Percentiles rank a stretch among this genome's conserved stretches.
Evolutionary conservation across 2,113 vertebrate genomes (phyloP).

Genomic region (Stegostoma tigrinum): DNA sequence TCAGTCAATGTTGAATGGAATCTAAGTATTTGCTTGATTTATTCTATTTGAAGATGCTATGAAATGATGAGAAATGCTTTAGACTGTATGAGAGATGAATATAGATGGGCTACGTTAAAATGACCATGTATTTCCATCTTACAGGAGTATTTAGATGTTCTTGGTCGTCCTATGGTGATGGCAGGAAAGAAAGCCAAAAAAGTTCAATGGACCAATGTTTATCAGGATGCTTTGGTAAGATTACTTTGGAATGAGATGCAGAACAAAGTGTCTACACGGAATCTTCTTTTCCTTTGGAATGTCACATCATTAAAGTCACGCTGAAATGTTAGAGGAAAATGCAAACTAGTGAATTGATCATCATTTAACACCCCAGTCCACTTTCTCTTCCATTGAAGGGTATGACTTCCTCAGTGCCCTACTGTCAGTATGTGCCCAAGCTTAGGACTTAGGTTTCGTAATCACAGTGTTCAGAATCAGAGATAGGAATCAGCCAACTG

Average conservation of each 20-base stretch:
- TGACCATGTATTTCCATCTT: neutral
- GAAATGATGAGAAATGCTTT: neutral
- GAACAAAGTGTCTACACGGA: neutral
- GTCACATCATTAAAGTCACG: neutral
- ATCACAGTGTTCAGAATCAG: neutral
- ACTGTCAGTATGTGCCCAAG: neutral
- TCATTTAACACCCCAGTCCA: neutral
- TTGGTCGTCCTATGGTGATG: constrained; percentile 94
- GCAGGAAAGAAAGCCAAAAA: constrained; percentile 85
- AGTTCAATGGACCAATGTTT: constrained; percentile 97
- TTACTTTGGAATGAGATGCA: neutral
- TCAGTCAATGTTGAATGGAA: neutral
- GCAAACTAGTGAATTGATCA: neutral
- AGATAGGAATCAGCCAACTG: neutral
- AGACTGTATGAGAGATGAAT: neutral
- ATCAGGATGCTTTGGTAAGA: constrained; percentile 91
- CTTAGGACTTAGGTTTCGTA: neutral
- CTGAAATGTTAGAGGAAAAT: neutral
- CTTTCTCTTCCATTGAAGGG: neutral
- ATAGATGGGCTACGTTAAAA: neutral
- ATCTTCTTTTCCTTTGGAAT: neutral
- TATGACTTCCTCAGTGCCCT: neutral
- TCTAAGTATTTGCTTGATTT: neutral
- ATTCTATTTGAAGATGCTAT: neutral
- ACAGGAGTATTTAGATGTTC: constrained; percentile 93